Base-by-base conservation (phyloP, 2,888 invertebrate genomes). In the Parnassius mnemosyne region DNA sequence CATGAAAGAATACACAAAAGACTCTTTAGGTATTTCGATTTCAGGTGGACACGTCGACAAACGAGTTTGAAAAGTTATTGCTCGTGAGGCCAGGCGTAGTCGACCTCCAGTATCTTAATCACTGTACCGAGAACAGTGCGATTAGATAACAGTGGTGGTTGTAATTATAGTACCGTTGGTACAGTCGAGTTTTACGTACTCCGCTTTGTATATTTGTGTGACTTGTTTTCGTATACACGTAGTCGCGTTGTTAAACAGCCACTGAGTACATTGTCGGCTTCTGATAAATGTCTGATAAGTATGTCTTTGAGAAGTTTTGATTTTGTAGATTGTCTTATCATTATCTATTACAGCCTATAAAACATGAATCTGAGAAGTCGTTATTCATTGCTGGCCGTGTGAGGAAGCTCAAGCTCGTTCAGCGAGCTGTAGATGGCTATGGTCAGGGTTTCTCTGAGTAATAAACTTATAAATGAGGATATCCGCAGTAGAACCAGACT, bases 71-170 rank as follows among this genome's bases (percentile, higher is more conserved):
- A 60, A 41, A 49, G 59, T 53, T 34, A 49, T 46, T n/a, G 34
- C 43, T 41, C 53, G 47, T 47, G 53, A 46, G 47, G 47, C 13
- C 58, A 46, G 2, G 11, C 41, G 34, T 34, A 49, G 53, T 16
- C 53, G 12, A 59, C 53, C 44, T 53, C 46, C 59, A 16, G 47
- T 46, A 25, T 34, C 43, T 16, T 13, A 42, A 47, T 16, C 9
- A 49, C 41, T 3, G 20, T 7, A 10, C 50, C n/a, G 50, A 50
- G 20, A 25, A 11, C 13, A 9, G 13, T n/a, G 3, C 41, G 60
- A 54, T 60, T 60, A 53, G 53, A 59, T 59, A 60, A 60, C 49
- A 49, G 25, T 12, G 9, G 9, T 47, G 47, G 47, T 46, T 49
- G 56, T 49, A 5, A 3, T 11, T 46, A n/a, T 46, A 10, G 16